Evolutionary conservation across 2,888 invertebrate species (phyloP).

Genomic region (Stenurella melanura): DNA sequence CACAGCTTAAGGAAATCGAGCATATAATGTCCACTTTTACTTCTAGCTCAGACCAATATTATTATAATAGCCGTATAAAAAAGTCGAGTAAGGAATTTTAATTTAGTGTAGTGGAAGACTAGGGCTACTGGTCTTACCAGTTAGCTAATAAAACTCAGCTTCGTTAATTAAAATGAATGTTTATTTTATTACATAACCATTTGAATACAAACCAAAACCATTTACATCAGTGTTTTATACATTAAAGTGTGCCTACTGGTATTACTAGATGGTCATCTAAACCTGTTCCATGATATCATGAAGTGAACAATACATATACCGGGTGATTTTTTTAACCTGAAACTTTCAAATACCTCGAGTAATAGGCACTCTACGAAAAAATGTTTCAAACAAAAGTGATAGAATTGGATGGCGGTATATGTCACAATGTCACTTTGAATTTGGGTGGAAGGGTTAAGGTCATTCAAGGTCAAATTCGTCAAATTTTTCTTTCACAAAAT

Average conservation of each 20-base stretch:
- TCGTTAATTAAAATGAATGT: conserved; percentile 10
- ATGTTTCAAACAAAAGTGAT: too few relatives aligned
- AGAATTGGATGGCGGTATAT: too few relatives aligned
- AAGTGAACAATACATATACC: too few relatives aligned
- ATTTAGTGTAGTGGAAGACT: conserved; percentile 3
- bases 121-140: conserved; percentile 1
- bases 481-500: too few relatives aligned
- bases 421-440: too few relatives aligned
- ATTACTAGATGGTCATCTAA: neutral
- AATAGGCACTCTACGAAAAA: too few relatives aligned
- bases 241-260: neutral
- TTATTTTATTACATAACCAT: neutral
- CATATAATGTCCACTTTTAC: conserved; percentile 13
- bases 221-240: neutral
- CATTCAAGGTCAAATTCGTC: too few relatives aligned
- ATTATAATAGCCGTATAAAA: conserved; percentile 13
- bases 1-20: conserved; percentile 17
- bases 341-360: too few relatives aligned
- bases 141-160: neutral
- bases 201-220: conserved; percentile 5
- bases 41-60: neutral
- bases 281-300: neutral
- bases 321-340: too few relatives aligned
- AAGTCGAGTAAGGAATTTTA: conserved; percentile 16
- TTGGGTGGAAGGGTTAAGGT: too few relatives aligned